A percentile compares a stretch with the other conserved stretches of the same genome.
Evolutionary conservation across 2,113 vertebrate species (phyloP).

Genomic region (Lipophrys pholis): DNA sequence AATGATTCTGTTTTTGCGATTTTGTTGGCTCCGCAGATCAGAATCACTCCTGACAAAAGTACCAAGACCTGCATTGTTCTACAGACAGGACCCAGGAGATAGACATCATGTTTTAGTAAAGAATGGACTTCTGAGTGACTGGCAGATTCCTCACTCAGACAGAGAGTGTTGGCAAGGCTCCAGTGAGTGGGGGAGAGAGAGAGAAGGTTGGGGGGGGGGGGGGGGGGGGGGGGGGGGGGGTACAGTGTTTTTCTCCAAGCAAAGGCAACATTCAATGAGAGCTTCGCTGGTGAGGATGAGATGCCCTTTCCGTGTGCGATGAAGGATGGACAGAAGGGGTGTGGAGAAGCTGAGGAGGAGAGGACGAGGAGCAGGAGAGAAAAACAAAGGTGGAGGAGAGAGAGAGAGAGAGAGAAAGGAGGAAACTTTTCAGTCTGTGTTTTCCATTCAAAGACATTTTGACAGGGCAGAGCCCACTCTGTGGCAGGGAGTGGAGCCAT

Average conservation of each 20-base stretch:
- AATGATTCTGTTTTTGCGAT: conserved; percentile 39
- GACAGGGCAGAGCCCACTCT: conserved; percentile 78
- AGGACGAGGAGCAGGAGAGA: conserved; percentile 38
- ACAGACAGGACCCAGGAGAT: conserved; percentile 70
- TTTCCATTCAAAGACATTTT: conserved; percentile 80
- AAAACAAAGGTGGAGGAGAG: conserved; percentile 49
- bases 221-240: conserved; percentile 25
- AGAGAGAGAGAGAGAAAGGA: conserved; percentile 38
- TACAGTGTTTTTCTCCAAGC: conserved; percentile 32
- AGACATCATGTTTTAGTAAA: conserved; percentile 74
- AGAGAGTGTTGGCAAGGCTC: conserved; percentile 62
- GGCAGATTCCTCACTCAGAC: conserved; percentile 76
- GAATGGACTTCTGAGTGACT: conserved; percentile 72
- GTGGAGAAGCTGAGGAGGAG: conserved; percentile 27
- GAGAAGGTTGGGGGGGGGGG: conserved; percentile 46
- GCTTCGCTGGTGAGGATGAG: conserved; percentile 69
- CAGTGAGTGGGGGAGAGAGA: conserved; percentile 40
- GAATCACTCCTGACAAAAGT: conserved; percentile 66
- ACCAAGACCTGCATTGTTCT: conserved; percentile 53
- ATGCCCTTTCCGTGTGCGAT: conserved; percentile 74
- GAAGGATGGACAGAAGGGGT: conserved; percentile 71
- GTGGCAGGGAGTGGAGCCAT: conserved; percentile 76
- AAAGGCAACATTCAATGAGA: conserved; percentile 69
- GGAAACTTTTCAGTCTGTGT: conserved; percentile 75
- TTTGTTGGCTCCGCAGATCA: conserved; percentile 48